Evolutionary conservation across 2,113 vertebrate species (phyloP).

Genomic region (Xiphophorus couchianus): DNA sequence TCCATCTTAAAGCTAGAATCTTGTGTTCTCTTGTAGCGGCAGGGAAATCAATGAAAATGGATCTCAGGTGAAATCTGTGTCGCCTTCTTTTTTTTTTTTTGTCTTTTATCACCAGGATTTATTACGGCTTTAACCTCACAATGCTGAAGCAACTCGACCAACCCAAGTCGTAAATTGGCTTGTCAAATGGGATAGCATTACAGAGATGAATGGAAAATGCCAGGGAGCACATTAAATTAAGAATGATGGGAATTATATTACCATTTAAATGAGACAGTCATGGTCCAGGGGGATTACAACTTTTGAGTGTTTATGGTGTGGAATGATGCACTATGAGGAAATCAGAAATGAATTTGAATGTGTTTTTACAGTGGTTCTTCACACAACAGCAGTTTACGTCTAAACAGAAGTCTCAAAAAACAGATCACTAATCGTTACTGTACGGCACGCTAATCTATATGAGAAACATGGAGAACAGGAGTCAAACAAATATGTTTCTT

Average conservation of each 20-base stretch:
- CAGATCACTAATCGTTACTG: conserved; percentile 40
- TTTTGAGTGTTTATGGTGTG: conserved; percentile 65
- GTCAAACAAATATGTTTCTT: conserved; percentile 1
- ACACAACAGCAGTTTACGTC: conserved; percentile 37
- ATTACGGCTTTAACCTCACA: conserved; percentile 56
- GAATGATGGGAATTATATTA: conserved; percentile 76
- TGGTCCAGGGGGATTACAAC: conserved; percentile 61
- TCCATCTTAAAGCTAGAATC: conserved; percentile 20
- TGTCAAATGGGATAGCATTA: conserved; percentile 64
- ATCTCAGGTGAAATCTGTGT: conserved; percentile 29
- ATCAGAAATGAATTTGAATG: conserved; percentile 48
- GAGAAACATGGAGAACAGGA: not conserved
- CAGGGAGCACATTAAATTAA: conserved; percentile 66
- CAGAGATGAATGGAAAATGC: conserved; percentile 64
- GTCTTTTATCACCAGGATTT: conserved; percentile 66
- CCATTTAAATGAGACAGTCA: conserved; percentile 77
- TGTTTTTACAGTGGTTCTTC: conserved; percentile 51
- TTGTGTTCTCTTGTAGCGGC: not conserved
- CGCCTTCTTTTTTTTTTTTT: conserved; percentile 54
- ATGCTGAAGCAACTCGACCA: conserved; percentile 66
- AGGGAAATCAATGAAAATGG: conserved; percentile 56
- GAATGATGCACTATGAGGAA: conserved; percentile 57
- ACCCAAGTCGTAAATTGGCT: conserved; percentile 67
- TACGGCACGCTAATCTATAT: conserved; percentile 24
- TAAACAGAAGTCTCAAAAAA: conserved; percentile 39